phyloP scores from a whole-genome alignment of 2,113 vertebrate genomes.

The Glareola pratincola region DNA sequence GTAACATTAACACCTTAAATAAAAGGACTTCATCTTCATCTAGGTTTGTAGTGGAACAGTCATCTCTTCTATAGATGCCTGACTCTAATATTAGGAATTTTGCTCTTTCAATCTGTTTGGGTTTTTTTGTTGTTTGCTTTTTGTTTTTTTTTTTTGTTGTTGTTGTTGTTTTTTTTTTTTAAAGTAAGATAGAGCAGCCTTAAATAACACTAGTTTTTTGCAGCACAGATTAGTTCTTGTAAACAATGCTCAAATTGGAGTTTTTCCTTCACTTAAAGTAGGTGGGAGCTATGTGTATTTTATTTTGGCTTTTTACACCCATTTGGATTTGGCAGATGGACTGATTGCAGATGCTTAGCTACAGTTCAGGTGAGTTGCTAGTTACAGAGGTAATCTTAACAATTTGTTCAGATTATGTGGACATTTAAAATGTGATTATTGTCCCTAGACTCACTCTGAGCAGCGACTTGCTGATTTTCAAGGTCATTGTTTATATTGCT shows the following conservation, averaged over 20 bases:
- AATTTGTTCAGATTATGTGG: not conserved
- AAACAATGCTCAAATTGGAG: not conserved
- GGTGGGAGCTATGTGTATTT: not conserved
- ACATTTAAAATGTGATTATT: not conserved
- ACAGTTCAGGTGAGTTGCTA: not conserved
- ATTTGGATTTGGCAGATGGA: not conserved
- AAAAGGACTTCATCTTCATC: not conserved
- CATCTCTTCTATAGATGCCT: not conserved
- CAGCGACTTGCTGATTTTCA: conserved; percentile 2
- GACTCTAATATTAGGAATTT: not conserved
- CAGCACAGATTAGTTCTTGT: not conserved
- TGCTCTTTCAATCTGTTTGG: not conserved
- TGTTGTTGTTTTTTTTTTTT: fast-evolving
- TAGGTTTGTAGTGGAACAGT: not conserved
- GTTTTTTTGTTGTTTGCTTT: not conserved
- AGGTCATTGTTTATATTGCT: conserved; percentile 17
- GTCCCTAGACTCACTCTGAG: not conserved
- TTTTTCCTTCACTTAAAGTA: not conserved
- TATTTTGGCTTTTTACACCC: not conserved
- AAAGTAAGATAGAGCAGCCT: not conserved
- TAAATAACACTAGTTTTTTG: not conserved
- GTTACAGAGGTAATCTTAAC: not conserved
- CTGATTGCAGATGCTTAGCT: not conserved
- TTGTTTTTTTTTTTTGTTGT: fast-evolving
- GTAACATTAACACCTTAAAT: not conserved